Base-by-base conservation (phyloP, 2,888 invertebrate genomes). In the Euspilapteryx auroguttella region DNA sequence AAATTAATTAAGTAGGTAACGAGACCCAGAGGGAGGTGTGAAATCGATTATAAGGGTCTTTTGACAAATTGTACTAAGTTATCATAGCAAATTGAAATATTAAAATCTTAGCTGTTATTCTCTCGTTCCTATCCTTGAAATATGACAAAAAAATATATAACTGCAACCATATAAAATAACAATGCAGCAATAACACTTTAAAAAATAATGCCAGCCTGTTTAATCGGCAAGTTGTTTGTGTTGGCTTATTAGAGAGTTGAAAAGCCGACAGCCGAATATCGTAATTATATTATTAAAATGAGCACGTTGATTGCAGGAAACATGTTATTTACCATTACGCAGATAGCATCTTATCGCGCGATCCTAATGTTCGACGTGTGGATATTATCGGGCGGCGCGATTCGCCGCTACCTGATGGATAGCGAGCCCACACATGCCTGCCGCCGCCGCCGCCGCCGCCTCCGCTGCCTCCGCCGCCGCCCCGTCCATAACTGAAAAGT, bases 231-330 rank as follows among this genome's bases (percentile, higher is more conserved):
- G 17, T 17, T 17, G 17, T 17, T 17, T 17, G 17, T 17, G 17
- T 17, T n/a, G 15, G 13, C 5, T 17, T 11, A 65, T 63, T 59
- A 63, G 42, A 43, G 39, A 39, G 39, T 53, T 54, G 55, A 61
- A 63, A 61, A 49, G 59, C 59, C 55, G 56, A 45, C 49, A 42
- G 48, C 45, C 56, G 57, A 63, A 65, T 55, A 63, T 63, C 49
- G 58, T 68, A 65, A 73, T 73, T 66, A 71, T 66, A 65, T 62
- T 69, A 73, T 69, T 66, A 69, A 63, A 73, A 71, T 71, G 59
- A 61, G 63, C 45, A 51, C 61, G 58, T 62, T 68, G 68, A 71
- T 68, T 69, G 57, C 75, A 73, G 75, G 75, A 75, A 69, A 65
- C 71, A 47, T 65, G 73, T 69, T 75, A 75, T 75, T 75, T 75